These are phyloP conservation scores for Metellina segmentata DNA, from an alignment of 2,888 invertebrate species.

Conservation along the genomic window DNA sequence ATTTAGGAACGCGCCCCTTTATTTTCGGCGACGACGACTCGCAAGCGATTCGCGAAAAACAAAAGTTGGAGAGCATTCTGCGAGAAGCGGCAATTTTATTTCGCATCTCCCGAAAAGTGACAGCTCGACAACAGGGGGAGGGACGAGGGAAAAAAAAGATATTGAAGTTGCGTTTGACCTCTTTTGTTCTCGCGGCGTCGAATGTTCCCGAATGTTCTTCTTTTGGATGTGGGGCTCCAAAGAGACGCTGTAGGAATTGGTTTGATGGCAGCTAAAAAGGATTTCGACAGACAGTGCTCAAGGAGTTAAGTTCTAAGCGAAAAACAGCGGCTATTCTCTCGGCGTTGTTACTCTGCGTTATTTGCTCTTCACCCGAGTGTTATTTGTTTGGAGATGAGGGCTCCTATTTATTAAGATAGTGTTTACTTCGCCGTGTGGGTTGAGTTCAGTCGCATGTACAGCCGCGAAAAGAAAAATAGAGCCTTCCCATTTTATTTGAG, in stretches of 20 bases:
- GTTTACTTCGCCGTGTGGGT: too few species aligned
- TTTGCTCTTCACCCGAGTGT: background rate
- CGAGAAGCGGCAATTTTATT: conserved; percentile 41
- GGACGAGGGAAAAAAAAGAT: background rate
- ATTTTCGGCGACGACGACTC: too few species aligned
- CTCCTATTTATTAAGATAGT: too few species aligned
- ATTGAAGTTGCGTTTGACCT: conserved; percentile 39
- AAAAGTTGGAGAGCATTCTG: conserved; percentile 2
- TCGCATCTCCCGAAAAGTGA: conserved; percentile 19
- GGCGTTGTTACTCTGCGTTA: background rate
- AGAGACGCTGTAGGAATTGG: background rate
- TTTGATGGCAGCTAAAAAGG: background rate
- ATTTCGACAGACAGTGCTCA: background rate
- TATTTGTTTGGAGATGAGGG: background rate
- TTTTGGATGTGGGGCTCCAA: background rate
- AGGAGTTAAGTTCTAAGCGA: background rate
- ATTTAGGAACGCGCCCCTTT: too few species aligned
- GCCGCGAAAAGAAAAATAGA: too few species aligned
- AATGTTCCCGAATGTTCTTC: background rate
- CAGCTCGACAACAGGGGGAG: background rate
- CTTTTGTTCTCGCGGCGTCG: conserved; percentile 16
- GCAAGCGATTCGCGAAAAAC: background rate
- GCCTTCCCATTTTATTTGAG: too few species aligned
- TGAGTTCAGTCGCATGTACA: too few species aligned
- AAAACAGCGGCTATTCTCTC: background rate